phyloP scores from a whole-genome alignment of 2,113 vertebrate species.

The Australoheros scitulus region DNA sequence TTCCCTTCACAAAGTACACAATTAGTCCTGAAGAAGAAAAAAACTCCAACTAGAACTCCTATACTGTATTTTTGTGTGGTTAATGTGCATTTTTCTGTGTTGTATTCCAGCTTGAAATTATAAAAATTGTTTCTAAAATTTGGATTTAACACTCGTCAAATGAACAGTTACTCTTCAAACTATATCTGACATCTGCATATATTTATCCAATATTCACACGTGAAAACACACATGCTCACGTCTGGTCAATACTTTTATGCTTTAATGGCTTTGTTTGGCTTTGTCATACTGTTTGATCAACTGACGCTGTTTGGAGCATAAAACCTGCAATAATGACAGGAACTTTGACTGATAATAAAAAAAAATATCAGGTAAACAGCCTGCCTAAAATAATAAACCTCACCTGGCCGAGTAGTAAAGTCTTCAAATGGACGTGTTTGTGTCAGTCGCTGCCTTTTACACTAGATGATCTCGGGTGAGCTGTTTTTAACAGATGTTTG shows the following conservation, averaged over 20 bases:
- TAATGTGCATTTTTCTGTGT: accelerated
- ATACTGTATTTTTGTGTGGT: not conserved
- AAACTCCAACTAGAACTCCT: not conserved
- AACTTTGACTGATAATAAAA: conserved; percentile 44
- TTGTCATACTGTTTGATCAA: conserved; percentile 53
- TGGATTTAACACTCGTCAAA: not conserved
- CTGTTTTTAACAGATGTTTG: not conserved
- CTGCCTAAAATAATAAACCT: conserved; percentile 26
- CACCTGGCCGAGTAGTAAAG: conserved; percentile 18
- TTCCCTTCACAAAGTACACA: not conserved
- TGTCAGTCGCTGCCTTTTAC: not conserved
- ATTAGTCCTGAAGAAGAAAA: accelerated
- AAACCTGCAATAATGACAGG: conserved; percentile 46
- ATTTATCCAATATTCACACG: not conserved
- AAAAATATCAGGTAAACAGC: conserved; percentile 34
- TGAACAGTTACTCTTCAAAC: not conserved
- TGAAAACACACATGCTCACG: not conserved
- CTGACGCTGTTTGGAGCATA: conserved; percentile 24
- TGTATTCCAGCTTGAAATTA: not conserved
- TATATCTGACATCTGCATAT: not conserved
- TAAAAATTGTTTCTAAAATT: not conserved
- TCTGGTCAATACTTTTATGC: conserved; percentile 21
- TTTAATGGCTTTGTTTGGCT: conserved; percentile 60
- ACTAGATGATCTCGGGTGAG: not conserved
- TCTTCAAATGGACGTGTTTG: conserved; percentile 52